Evolutionary conservation across 2,113 vertebrate species (phyloP).

Genomic region (Catagonus wagneri): DNA sequence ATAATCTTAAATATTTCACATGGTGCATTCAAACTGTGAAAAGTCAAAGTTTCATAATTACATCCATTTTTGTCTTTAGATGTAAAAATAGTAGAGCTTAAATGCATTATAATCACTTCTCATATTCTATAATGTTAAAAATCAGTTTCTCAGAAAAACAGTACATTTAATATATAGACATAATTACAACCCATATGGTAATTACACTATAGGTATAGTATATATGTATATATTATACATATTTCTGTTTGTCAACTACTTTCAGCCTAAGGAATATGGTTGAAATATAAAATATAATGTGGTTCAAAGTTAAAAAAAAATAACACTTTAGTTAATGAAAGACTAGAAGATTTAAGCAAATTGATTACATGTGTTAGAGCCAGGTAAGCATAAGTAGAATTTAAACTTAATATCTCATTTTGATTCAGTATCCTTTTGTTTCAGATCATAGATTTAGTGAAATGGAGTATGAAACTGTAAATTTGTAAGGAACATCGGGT

Average conservation of each 20-base stretch:
- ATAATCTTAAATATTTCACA: background rate
- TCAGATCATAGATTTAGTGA: slow-evolving; percentile 62
- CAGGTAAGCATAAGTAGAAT: background rate
- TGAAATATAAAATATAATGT: background rate
- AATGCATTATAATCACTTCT: background rate
- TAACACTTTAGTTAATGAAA: background rate
- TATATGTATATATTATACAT: background rate
- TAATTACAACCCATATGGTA: background rate
- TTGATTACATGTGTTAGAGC: background rate
- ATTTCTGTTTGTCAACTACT: background rate
- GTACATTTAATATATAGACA: background rate
- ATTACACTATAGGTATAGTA: background rate
- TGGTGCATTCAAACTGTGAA: slow-evolving; percentile 3
- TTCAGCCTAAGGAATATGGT: background rate
- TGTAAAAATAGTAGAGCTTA: background rate
- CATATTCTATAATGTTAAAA: background rate
- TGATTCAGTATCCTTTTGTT: background rate
- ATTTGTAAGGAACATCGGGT: slow-evolving; percentile 77
- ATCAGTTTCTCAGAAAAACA: slow-evolving; percentile 64
- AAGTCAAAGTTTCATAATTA: background rate
- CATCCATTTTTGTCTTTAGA: slow-evolving; percentile 1
- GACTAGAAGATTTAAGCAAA: slow-evolving; percentile 16
- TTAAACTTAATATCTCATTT: slow-evolving; percentile 36
- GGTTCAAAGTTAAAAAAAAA: background rate
- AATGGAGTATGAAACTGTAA: slow-evolving; percentile 71